A percentile compares a stretch with the other conserved stretches of the same genome.
Conservation (phyloP, 2,113 vertebrate genomes). For the Heloderma charlesbogerti region DNA sequence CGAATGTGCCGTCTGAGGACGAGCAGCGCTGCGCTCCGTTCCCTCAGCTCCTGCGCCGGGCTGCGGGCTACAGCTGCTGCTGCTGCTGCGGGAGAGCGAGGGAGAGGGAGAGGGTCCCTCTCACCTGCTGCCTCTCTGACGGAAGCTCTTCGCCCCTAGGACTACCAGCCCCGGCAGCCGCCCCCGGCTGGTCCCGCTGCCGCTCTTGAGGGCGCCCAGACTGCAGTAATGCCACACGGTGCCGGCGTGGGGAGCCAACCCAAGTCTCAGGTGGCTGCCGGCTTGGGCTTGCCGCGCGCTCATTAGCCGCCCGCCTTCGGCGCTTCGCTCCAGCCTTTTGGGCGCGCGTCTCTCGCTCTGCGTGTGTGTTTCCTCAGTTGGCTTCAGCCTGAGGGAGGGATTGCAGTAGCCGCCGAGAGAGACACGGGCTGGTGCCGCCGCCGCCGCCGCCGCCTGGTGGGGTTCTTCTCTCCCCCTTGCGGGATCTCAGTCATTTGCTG, state of each 20-base stretch:
- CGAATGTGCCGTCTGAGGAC: background rate
- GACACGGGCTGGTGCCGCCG: background rate
- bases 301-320: background rate
- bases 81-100: background rate
- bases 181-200: background rate
- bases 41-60: conserved; percentile 4
- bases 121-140: background rate
- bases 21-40: background rate
- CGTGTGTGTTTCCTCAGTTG: background rate
- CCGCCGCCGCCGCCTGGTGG: conserved; percentile 27
- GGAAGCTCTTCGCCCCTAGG: background rate
- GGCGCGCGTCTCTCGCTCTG: background rate
- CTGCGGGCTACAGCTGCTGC: conserved; percentile 5
- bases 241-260: conserved; percentile 8
- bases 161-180: no score
- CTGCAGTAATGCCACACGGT: conserved; percentile 50
- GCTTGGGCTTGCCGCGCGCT: background rate
- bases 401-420: conserved; percentile 32
- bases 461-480: conserved; percentile 33
- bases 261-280: conserved; percentile 12
- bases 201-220: conserved; percentile 20
- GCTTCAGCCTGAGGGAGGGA: conserved; percentile 15
- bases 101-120: no score
- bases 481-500: background rate
- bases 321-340: background rate